Evolutionary conservation across 2,797 vertebrate species (phyloP).

Genomic region (Micrastur ruficollis): DNA sequence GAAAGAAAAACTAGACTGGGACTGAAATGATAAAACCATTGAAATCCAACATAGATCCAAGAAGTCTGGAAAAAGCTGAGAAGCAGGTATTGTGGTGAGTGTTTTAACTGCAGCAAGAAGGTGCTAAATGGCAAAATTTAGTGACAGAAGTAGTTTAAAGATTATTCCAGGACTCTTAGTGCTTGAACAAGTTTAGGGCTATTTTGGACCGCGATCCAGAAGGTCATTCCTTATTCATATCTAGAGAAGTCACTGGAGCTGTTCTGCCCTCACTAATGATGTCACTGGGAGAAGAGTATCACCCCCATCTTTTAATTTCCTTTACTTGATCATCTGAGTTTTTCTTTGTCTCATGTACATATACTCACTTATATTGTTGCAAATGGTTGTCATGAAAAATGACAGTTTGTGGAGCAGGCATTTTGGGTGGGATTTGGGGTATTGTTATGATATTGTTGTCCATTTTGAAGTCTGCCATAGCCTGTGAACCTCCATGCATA

Average conservation of each 20-base stretch:
- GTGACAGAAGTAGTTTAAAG: not conserved
- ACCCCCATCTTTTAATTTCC: not conserved
- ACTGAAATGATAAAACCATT: not conserved
- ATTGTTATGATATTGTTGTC: not conserved
- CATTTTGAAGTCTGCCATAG: not conserved
- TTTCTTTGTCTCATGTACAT: not conserved
- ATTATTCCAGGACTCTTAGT: not conserved
- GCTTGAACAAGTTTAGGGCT: not conserved
- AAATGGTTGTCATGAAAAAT: not conserved
- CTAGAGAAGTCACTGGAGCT: not conserved
- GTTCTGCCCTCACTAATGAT: not conserved
- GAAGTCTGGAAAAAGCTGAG: not conserved
- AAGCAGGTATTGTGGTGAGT: not conserved
- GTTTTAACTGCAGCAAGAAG: not conserved
- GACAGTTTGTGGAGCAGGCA: not conserved
- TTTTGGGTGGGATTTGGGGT: not conserved
- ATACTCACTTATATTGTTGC: not conserved
- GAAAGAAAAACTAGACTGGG: not conserved
- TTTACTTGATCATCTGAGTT: not conserved
- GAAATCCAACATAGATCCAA: not conserved
- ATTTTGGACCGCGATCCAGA: not conserved
- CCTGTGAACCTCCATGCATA: not conserved
- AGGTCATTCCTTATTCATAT: not conserved
- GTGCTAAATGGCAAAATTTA: not conserved
- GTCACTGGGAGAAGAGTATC: not conserved